Base-by-base conservation (phyloP, 2,888 invertebrate genomes). In the Lacanobia wlatinum region DNA sequence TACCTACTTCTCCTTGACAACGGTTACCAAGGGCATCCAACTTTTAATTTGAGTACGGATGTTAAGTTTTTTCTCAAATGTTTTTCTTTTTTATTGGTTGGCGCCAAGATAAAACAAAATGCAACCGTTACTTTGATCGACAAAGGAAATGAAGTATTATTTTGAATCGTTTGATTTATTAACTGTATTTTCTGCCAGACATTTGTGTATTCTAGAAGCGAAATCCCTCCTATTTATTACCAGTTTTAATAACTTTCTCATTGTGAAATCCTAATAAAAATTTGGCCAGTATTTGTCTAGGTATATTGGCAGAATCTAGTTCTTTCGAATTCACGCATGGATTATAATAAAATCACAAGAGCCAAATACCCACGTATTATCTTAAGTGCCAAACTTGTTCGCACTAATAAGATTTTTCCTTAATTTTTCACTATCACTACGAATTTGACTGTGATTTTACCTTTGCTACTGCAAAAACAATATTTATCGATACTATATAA, bases 21-120 rank as follows among this genome's bases (percentile, higher is more conserved):
- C 63, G 23, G 67, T 72, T 55, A 21, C 5, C 76, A 84, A 84
- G 86, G 82, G 73, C 81, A 75, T 75, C 14, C 23, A 38, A 64
- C 38, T 43, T 72, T 56, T 60, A 46, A 76, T 67, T 59, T 48
- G 10, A 50, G 18, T 58, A 18, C 34, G 64, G 40, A 84, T 76
- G 59, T 58, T 66, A 62, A 56, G 60, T 74, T 77, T 82, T 64
- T 78, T 56, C 10, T 63, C 12, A 48, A 28, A 34, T 52, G 10
- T 50, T 73, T 59, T 52, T 46, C 0, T 2, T 56, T 62, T 67
- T 67, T 63, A 23, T 58, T 53, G 1, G 1, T 43, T 50, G 61
- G 68, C 68, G 67, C 55, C 66, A 56, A 14, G n/a, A 14, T 60
- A 50, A 79, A 59, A 62, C n/a, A 12, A 43, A 34, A 28, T 53